A percentile compares a stretch with the other conserved stretches of the same genome.
Evolutionary conservation across 2,113 vertebrate genomes (phyloP).

Genomic region (Opisthocomus hoazin): DNA sequence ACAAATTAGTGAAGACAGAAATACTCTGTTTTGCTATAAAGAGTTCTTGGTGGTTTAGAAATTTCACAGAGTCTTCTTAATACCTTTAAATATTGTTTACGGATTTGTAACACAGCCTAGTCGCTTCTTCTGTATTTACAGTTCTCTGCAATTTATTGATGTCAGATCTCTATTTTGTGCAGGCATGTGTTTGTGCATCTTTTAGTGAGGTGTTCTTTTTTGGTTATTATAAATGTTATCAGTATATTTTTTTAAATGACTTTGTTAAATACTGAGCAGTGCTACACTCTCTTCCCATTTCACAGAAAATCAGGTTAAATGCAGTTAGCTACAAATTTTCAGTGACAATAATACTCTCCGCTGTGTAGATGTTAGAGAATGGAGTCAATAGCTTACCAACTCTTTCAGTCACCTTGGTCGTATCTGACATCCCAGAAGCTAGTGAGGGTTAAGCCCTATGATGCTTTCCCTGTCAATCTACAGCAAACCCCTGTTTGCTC

Average conservation of each 20-base stretch:
- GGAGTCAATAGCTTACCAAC: background rate
- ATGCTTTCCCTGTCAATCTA: background rate
- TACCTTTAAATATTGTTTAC: background rate
- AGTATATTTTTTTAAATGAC: background rate
- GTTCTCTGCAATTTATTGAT: background rate
- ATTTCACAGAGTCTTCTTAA: background rate
- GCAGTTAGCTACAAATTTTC: background rate
- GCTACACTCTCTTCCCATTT: background rate
- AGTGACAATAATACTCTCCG: background rate
- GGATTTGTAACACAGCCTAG: background rate
- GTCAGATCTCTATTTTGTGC: background rate
- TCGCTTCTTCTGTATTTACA: background rate
- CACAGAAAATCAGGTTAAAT: background rate
- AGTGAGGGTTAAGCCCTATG: background rate
- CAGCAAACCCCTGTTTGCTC: background rate
- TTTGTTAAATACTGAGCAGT: background rate
- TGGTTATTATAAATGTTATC: background rate
- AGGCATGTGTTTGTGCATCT: background rate
- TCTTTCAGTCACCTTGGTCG: background rate
- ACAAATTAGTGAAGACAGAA: background rate
- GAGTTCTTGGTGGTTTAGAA: background rate
- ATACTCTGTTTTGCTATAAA: background rate
- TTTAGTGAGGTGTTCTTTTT: background rate
- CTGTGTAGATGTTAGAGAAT: background rate
- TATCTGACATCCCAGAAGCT: background rate